Evolutionary conservation across 1,140 invertebrate genomes (phyloP).

Genomic region (Parasteatoda tepidariorum): DNA sequence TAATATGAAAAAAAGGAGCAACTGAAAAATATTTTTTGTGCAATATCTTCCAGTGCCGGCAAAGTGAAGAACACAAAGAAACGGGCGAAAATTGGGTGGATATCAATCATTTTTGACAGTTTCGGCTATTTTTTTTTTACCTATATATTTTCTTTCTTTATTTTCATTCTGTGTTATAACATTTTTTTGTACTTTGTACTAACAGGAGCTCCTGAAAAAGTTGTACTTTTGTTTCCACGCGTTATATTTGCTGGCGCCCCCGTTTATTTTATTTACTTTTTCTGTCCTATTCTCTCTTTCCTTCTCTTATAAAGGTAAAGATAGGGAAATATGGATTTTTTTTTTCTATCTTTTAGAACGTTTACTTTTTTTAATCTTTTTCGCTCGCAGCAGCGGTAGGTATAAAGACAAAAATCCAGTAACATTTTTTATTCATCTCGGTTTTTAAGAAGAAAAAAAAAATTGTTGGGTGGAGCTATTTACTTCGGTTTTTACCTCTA

Average conservation of each 20-base stretch:
- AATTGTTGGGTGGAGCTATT: constrained; percentile 2
- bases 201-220: neutral
- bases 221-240: neutral
- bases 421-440: neutral
- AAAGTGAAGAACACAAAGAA: neutral
- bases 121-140: neutral
- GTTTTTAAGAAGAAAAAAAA: neutral
- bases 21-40: neutral
- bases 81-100: constrained; percentile 35
- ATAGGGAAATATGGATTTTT: neutral
- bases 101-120: constrained; percentile 50
- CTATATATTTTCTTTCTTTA: neutral
- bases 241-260: neutral
- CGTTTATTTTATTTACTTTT: neutral
- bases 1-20: neutral
- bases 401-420: constrained; percentile 8
- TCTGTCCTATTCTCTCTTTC: constrained; percentile 9
- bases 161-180: neutral
- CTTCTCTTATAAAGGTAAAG: neutral
- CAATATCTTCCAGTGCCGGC: neutral
- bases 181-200: neutral
- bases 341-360: neutral
- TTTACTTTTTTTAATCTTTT: constrained; percentile 18
- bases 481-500: neutral
- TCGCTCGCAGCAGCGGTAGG: constrained; percentile 10